phyloP scores from a whole-genome alignment of 1,140 invertebrate species.

The Brachionus manjavacas region DNA sequence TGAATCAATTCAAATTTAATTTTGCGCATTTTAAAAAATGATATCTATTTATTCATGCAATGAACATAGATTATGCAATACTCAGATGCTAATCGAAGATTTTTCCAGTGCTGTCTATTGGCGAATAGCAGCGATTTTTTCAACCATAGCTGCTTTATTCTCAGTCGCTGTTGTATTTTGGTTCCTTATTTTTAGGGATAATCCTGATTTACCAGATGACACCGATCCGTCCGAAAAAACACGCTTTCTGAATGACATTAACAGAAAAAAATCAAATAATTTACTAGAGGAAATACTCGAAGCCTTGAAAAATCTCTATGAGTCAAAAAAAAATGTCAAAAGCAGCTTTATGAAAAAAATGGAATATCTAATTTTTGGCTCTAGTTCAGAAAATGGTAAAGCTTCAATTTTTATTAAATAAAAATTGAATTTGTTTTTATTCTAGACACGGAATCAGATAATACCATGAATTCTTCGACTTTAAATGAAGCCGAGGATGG shows the following conservation, averaged over 20 bases:
- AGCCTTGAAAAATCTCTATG: neutral
- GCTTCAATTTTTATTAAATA: neutral
- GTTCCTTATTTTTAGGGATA: constrained; percentile 8
- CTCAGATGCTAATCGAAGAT: constrained; percentile 10
- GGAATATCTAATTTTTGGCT: constrained; percentile 21
- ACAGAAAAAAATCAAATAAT: neutral
- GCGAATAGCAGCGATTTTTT: constrained; percentile 29
- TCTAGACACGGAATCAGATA: neutral
- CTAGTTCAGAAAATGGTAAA: neutral
- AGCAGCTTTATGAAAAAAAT: constrained; percentile 13
- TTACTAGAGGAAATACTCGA: neutral
- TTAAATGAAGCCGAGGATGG: neutral
- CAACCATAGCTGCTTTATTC: constrained; percentile 11
- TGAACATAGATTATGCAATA: constrained; percentile 4
- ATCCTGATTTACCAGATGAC: neutral
- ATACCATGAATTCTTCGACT: neutral
- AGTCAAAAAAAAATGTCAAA: neutral
- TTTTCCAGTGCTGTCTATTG: constrained; percentile 24
- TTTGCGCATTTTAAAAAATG: neutral
- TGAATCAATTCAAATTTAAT: neutral
- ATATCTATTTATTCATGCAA: constrained; percentile 32
- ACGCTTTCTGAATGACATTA: neutral
- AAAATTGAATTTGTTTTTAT: neutral
- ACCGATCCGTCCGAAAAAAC: neutral
- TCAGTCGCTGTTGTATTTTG: constrained; percentile 26